phyloP scores from a whole-genome alignment of 2,797 vertebrate genomes.

The Rousettus madagascariensis region DNA sequence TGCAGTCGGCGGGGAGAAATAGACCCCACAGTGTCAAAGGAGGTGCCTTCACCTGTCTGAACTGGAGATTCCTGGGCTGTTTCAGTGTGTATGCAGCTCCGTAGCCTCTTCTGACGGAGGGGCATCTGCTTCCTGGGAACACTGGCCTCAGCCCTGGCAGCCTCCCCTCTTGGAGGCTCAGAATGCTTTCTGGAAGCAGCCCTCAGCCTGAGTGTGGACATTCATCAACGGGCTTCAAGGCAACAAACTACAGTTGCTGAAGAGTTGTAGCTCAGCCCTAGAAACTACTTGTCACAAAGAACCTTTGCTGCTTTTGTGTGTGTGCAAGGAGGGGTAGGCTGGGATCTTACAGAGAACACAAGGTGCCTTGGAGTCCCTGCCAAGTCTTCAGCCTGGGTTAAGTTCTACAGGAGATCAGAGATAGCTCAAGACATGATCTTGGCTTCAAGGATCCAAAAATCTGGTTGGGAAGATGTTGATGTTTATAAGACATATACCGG shows the following conservation, averaged over 20 bases:
- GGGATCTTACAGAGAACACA: too few species aligned
- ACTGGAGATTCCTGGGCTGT: background rate
- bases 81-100: background rate
- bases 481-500: background rate
- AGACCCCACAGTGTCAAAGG: background rate
- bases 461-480: background rate
- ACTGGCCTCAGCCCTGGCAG: background rate
- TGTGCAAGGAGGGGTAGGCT: background rate
- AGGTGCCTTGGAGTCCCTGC: background rate
- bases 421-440: background rate
- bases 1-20: background rate
- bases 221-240: background rate
- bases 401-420: background rate
- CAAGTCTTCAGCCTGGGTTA: background rate
- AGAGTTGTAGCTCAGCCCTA: background rate
- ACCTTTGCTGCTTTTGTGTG: background rate
- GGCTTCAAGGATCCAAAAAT: background rate
- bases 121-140: background rate
- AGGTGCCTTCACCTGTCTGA: background rate
- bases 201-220: background rate
- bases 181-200: background rate
- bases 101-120: background rate
- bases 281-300: background rate
- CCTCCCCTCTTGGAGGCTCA: background rate
- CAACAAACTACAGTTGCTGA: background rate